Base-by-base conservation (phyloP, 2,113 vertebrate genomes). In the Colossoma macropomum region DNA sequence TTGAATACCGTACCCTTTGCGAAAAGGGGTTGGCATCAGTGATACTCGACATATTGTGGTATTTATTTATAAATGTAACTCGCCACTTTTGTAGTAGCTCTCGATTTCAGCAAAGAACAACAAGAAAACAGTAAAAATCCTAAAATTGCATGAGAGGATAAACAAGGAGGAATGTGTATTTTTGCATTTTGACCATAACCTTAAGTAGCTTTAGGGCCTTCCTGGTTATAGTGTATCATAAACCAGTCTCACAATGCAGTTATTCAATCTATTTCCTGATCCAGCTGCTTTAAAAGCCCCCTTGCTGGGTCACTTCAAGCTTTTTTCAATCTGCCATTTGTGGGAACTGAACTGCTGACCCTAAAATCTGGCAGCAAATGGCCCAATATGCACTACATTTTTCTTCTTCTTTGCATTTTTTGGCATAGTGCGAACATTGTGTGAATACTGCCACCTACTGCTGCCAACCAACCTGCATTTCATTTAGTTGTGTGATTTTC, bases 401-500 rank as follows among this genome's bases (percentile, higher is more conserved):
- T 45, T 27, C 17, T 48, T 72, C 69, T 21, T 80, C 21, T 62
- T 6, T 27, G 2, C 54, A 30, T 15, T 38, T 59, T 80, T 71
- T 71, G 41, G 41, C 32, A 16, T 60, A 23, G 34, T 72, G 30
- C 4, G 28, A 56, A 60, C n/a, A 80, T 23, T 73, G 69, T 62
- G 68, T 34, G 79, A 63, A 73, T 63, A 63, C 69, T 62, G 68
- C 68, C 78, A 60, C 54, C 68, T 80, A 54, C 52, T 79, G 68
- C 52, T n/a, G 72, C 9, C 10, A 9, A n/a, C 32, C 66, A 23
- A 16, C 71, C 32, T 8, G 27, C n/a, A 80, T 41, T 71, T 15
- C 23, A 27, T 71, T 80, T 72, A 72, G 41, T 25, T 45, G 41
- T 11, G 10, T 11, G 10, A 1, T 45, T n/a, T n/a, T n/a, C n/a